Evolutionary conservation across 2,113 vertebrate species (phyloP).

Genomic region (Laticauda colubrina): DNA sequence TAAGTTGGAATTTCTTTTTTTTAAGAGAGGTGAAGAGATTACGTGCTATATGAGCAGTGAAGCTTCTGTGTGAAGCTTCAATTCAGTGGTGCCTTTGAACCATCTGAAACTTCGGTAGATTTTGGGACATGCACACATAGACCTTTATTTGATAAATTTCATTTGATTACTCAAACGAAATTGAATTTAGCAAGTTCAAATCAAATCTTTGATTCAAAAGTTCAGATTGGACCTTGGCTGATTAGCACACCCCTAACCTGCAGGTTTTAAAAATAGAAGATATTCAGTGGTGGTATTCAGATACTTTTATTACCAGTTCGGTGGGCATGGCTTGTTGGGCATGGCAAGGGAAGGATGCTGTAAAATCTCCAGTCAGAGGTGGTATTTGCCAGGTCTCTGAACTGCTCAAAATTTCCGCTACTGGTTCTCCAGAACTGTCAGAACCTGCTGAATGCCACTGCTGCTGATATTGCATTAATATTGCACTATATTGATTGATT

Average conservation of each 20-base stretch:
- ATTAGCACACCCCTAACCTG: neutral
- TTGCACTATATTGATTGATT: no score
- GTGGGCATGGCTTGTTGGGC: no score
- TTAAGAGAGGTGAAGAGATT: slow-evolving; percentile 43
- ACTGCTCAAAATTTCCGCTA: no score
- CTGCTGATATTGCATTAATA: no score
- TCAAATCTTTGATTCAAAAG: neutral
- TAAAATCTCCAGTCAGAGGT: no score
- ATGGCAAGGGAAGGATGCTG: no score
- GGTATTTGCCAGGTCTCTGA: no score
- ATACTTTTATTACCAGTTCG: no score
- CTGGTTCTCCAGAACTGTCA: no score
- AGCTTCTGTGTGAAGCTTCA: neutral
- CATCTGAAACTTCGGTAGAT: neutral
- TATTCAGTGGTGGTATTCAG: no score
- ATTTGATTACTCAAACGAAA: neutral
- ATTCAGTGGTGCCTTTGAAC: neutral
- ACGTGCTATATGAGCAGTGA: neutral
- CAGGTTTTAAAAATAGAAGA: slow-evolving; percentile 3
- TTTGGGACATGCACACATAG: neutral
- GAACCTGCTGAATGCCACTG: no score
- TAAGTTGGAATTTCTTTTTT: slow-evolving; percentile 58
- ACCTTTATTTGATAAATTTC: neutral
- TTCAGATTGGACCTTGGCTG: neutral
- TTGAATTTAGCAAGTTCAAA: neutral